Evolutionary conservation across 1,140 invertebrate genomes (phyloP).

Genomic region (Saxidomus purpurata): DNA sequence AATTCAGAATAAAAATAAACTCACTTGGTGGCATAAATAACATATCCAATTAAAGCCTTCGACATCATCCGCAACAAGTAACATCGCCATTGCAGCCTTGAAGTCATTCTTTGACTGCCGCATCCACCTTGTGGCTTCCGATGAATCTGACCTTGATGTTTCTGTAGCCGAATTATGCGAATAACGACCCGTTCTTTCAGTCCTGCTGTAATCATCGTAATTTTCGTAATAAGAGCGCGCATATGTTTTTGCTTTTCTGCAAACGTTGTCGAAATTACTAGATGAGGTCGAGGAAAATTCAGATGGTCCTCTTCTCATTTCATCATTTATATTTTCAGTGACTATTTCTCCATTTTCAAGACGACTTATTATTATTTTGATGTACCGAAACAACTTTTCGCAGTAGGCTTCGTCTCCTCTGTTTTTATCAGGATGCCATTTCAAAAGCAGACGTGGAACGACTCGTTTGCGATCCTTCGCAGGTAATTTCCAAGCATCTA

Average conservation of each 20-base stretch:
- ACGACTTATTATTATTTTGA: conserved; percentile 63
- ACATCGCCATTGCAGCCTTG: conserved; percentile 67
- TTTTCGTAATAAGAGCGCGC: conserved; percentile 4
- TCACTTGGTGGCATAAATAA: conserved; percentile 76
- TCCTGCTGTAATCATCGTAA: conserved; percentile 25
- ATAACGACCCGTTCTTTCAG: background rate
- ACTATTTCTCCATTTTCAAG: conserved; percentile 68
- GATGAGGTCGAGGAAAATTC: background rate
- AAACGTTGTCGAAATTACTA: background rate
- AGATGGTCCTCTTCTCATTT: background rate
- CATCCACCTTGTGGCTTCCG: conserved; percentile 76
- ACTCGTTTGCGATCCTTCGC: conserved; percentile 77
- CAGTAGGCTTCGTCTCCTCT: conserved; percentile 74
- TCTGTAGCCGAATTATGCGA: background rate
- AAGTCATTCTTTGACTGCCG: conserved; percentile 77
- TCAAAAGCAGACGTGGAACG: conserved; percentile 79
- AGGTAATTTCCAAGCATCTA: conserved; percentile 73
- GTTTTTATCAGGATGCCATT: conserved; percentile 86
- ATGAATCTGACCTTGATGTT: conserved; percentile 14
- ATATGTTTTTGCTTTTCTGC: background rate
- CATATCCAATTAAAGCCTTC: conserved; percentile 76
- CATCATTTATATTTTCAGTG: conserved; percentile 43
- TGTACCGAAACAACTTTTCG: conserved; percentile 77
- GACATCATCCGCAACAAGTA: conserved; percentile 49
- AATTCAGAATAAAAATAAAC: no score